Conservation (phyloP, 2,797 vertebrate species). For the Cyprinodon diabolis region DNA sequence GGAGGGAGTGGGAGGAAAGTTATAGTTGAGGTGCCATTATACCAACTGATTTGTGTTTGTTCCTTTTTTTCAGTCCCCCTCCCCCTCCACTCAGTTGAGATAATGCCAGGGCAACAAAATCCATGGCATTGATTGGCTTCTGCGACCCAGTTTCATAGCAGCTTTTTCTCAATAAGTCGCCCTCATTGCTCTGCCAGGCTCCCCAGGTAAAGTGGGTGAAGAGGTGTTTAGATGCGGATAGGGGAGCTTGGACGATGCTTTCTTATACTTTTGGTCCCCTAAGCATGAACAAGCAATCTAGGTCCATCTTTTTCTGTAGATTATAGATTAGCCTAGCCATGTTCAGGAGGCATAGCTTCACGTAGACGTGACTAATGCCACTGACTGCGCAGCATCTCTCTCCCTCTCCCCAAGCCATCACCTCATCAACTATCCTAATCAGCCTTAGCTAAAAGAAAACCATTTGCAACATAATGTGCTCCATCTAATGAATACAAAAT, state of each 20-base stretch:
- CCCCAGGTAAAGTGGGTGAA: constrained; percentile 60
- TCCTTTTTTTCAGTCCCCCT: constrained; percentile 34
- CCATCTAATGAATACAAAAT: constrained; percentile 58
- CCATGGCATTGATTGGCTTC: constrained; percentile 80
- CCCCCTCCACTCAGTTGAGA: constrained; percentile 60
- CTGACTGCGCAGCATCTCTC: constrained; percentile 39
- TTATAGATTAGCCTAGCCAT: constrained; percentile 57
- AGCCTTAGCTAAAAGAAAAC: constrained; percentile 65
- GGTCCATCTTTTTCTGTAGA: constrained; percentile 47
- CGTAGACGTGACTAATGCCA: constrained; percentile 62
- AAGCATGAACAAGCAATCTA: constrained; percentile 36
- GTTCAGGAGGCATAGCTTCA: constrained; percentile 55
- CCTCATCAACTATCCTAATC: constrained; percentile 74
- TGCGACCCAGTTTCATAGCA: constrained; percentile 80
- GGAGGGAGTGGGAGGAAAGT: constrained; percentile 57
- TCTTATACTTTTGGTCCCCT: constrained; percentile 53
- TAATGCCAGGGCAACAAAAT: constrained; percentile 77
- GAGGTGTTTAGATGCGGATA: constrained; percentile 33
- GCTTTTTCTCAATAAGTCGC: constrained; percentile 81
- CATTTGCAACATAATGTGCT: constrained; percentile 50
- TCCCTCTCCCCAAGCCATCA: constrained; percentile 50
- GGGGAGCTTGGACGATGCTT: constrained; percentile 23
- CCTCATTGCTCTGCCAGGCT: constrained; percentile 72
- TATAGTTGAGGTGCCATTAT: constrained; percentile 54
- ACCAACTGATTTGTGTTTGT: constrained; percentile 69